Base-by-base conservation (phyloP, 1,140 invertebrate genomes). In the Diabrotica virgifera region DNA sequence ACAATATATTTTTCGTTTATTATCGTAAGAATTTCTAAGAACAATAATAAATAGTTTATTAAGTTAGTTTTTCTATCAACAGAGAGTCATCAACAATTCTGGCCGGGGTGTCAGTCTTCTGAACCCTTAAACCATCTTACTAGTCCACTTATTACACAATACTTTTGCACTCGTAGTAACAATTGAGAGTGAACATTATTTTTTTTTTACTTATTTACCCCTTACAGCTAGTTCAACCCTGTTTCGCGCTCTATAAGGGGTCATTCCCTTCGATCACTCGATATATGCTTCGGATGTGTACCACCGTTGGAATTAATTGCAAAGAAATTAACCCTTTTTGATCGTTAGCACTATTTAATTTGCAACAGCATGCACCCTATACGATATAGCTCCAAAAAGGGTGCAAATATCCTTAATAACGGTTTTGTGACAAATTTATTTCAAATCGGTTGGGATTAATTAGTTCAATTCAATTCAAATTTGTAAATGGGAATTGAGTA, bases 251-350 rank as follows among this genome's bases (percentile, higher is more conserved):
- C 38, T 53, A 8, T 11, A 52, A 36, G 54, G 60, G 60, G 60
- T 36, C 37, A 52, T 50, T 64, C 64, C 64, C 64, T 62, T 66
- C 64, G 51, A 66, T 65, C 56, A 65, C 60, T 59, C 37, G 63
- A 65, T 65, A 65, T 57, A 65, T 59, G 57, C 46, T 60, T 52
- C 24, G 50, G 63, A 58, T 57, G 53, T 62, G 53, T 52, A 52
- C 52, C 64, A 57, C 64, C 53, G 55, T 11, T 62, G 59, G 64
- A 62, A 62, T 66, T 66, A 62, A 66, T 66, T 62, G 56, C 59
- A 62, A 66, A 66, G 64, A 66, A 66, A 66, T 66, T 66, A 62
- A 65, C 63, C 63, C 63, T 54, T 60, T 65, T 46, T 38, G 57
- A 59, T 59, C 63, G 63, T 65, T 59, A 65, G 54, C 56, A 60